Evolutionary conservation across 2,888 invertebrate genomes (phyloP).

Genomic region (Coelopa pilipes): DNA sequence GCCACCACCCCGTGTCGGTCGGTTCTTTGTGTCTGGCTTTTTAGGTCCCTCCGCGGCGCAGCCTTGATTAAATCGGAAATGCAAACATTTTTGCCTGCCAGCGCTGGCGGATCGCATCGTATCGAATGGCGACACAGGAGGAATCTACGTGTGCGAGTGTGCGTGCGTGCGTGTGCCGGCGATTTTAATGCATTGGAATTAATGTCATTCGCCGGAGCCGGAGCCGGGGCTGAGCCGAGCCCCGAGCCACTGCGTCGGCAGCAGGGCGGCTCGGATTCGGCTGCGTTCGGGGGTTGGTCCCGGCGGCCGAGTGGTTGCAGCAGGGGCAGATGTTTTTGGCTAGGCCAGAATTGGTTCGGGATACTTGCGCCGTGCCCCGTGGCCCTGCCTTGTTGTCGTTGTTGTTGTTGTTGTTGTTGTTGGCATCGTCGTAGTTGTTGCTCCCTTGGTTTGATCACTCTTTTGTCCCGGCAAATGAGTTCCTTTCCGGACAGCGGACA

Average conservation of each 20-base stretch:
- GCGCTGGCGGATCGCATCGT: not conserved
- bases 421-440: conserved; percentile 37
- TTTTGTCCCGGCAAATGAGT: conserved; percentile 45
- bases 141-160: too few species aligned
- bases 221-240: too few species aligned
- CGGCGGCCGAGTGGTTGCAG: conserved; percentile 53
- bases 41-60: conserved; percentile 41
- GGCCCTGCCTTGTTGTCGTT: not conserved
- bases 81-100: conserved; percentile 32
- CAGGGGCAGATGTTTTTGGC: conserved; percentile 63
- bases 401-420: conserved; percentile 40
- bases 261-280: not conserved
- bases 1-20: conserved; percentile 31
- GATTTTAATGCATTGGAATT: conserved; percentile 38
- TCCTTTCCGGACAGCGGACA: conserved; percentile 33
- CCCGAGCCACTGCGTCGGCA: conserved; percentile 19
- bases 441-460: conserved; percentile 46
- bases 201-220: conserved; percentile 35
- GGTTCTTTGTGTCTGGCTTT: not conserved
- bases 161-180: conserved; percentile 18
- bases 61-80: conserved; percentile 44
- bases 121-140: conserved; percentile 24
- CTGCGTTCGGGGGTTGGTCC: conserved; percentile 38
- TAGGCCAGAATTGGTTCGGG: conserved; percentile 10
- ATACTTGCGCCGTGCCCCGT: conserved; percentile 45